phyloP scores from a whole-genome alignment of 1,140 invertebrate genomes.

The Solenopsis fugax region DNA sequence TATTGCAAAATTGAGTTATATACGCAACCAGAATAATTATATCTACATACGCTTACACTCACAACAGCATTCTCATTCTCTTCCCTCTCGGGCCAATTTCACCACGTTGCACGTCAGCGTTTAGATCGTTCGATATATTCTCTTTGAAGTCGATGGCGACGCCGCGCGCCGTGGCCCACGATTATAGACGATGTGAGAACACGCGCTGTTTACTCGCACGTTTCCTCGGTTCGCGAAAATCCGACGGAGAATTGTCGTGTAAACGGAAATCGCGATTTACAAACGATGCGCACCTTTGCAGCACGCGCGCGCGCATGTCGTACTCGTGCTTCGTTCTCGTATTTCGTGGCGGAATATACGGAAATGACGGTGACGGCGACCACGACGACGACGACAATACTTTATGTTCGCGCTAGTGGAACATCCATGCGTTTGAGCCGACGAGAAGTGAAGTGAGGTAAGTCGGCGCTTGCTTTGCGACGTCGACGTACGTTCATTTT shows the following conservation, averaged over 20 bases:
- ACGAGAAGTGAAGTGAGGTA: slow-evolving; percentile 11
- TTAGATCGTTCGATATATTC: neutral
- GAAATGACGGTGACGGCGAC: neutral
- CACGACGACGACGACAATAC: neutral
- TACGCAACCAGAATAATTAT: neutral
- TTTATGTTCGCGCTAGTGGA: slow-evolving; percentile 34
- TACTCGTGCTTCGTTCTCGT: neutral
- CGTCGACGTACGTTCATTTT: slow-evolving; percentile 11
- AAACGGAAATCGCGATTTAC: neutral
- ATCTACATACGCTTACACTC: neutral
- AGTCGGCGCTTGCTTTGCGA: slow-evolving; percentile 24
- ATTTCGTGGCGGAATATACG: neutral
- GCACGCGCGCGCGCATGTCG: neutral
- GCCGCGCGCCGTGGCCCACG: no score
- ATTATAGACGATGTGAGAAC: neutral
- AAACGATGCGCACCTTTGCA: neutral
- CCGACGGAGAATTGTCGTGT: neutral
- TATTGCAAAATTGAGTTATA: neutral
- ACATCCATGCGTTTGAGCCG: slow-evolving; percentile 14
- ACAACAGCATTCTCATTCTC: neutral
- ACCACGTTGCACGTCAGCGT: neutral
- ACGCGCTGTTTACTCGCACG: neutral
- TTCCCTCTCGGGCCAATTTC: neutral
- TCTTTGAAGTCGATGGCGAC: neutral
- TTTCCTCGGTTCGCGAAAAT: neutral